Conservation (phyloP, 1,140 invertebrate species). For the Zaprionus lachaisei region DNA sequence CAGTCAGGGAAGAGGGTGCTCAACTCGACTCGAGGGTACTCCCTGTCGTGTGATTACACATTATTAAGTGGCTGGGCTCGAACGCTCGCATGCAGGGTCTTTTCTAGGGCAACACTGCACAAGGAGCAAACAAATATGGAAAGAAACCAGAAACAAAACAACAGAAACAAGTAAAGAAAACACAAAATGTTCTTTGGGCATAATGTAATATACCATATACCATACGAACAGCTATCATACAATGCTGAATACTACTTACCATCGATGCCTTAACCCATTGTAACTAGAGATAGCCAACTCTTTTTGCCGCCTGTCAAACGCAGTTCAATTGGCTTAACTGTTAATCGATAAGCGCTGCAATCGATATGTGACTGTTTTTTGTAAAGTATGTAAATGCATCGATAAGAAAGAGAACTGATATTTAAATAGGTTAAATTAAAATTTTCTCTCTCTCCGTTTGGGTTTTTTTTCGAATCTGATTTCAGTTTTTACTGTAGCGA, state of each 20-base stretch:
- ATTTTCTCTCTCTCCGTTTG: neutral
- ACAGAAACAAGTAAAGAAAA: neutral
- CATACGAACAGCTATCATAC: too few relatives aligned
- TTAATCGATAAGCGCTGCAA: too few relatives aligned
- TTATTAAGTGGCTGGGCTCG: neutral
- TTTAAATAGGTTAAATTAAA: neutral
- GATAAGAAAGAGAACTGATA: neutral
- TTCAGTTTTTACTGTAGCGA: neutral
- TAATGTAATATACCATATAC: too few relatives aligned
- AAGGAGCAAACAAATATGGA: neutral
- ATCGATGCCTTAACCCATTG: neutral
- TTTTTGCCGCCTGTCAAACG: neutral
- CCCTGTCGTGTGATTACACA: constrained; percentile 6
- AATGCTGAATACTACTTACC: too few relatives aligned
- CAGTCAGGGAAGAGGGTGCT: neutral
- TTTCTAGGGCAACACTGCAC: constrained; percentile 1
- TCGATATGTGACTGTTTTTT: too few relatives aligned
- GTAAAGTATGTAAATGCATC: too few relatives aligned
- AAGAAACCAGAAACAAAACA: neutral
- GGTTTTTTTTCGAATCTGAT: too few relatives aligned
- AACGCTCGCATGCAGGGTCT: neutral
- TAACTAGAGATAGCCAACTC: neutral
- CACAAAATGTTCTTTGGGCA: too few relatives aligned
- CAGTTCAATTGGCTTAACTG: too few relatives aligned
- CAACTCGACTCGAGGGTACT: neutral